These are phyloP conservation scores for Speoplatyrhinus poulsoni DNA, from an alignment of 2,113 vertebrate genomes.

Conservation along the genomic window DNA sequence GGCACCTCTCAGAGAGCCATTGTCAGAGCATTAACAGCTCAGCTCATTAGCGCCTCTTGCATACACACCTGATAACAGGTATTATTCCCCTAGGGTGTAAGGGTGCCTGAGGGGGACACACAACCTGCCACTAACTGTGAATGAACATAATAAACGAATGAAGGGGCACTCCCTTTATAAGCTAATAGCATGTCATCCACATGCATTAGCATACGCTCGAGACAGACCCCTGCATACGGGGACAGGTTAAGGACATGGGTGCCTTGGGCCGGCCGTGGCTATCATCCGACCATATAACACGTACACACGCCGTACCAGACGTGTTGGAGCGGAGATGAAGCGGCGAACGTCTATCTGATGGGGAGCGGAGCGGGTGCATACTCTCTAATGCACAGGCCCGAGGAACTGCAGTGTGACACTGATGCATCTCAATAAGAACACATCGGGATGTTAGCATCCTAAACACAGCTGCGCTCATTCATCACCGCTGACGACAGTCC, in stretches of 20 bases:
- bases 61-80: slow-evolving; percentile 68
- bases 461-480: slow-evolving; percentile 55
- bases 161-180: slow-evolving; percentile 80
- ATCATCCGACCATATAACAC: slow-evolving; percentile 47
- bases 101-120: slow-evolving; percentile 63
- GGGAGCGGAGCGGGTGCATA: too few species aligned
- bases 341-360: slow-evolving; percentile 41
- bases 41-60: slow-evolving; percentile 64
- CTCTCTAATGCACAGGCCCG: slow-evolving; percentile 1
- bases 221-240: slow-evolving; percentile 73
- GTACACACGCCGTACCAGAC: slow-evolving; percentile 4
- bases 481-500: slow-evolving; percentile 52
- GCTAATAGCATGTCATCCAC: slow-evolving; percentile 88
- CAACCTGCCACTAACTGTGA: slow-evolving; percentile 72
- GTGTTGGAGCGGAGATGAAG: slow-evolving; percentile 7
- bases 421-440: slow-evolving; percentile 61
- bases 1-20: slow-evolving; percentile 52
- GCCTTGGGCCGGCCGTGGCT: slow-evolving; percentile 42
- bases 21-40: slow-evolving; percentile 66
- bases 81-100: slow-evolving; percentile 46
- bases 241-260: slow-evolving; percentile 62
- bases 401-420: slow-evolving; percentile 25
- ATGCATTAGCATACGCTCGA: slow-evolving; percentile 86
- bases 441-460: slow-evolving; percentile 68
- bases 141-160: slow-evolving; percentile 67